Percentiles rank a stretch among this genome's conserved stretches.
These are phyloP conservation scores for Leptothorax acervorum DNA, from an alignment of 2,888 invertebrate genomes.

Conservation along the genomic window DNA sequence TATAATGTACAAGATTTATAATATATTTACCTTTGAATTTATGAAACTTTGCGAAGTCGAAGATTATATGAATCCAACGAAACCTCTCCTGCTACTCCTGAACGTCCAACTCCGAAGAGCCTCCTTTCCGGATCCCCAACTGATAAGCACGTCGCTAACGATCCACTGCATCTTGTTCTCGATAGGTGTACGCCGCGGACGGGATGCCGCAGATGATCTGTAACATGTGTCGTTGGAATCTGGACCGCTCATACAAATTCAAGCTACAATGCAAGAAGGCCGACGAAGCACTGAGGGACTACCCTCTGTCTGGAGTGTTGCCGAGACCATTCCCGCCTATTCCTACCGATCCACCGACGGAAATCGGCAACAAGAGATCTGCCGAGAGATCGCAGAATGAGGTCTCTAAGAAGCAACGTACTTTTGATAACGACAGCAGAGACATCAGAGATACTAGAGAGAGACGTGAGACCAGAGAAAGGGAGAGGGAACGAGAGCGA, in stretches of 20 bases:
- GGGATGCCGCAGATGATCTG: conserved; percentile 92
- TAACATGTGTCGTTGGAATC: conserved; percentile 89
- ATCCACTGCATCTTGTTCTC: conserved; percentile 15
- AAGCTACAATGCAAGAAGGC: conserved; percentile 92
- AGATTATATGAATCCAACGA: not conserved
- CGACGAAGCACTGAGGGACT: conserved; percentile 90
- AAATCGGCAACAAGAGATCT: conserved; percentile 77
- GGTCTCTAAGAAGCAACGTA: conserved; percentile 78
- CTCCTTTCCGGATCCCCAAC: conserved; percentile 6
- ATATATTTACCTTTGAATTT: not conserved
- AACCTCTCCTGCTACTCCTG: conserved; percentile 16
- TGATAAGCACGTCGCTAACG: not conserved
- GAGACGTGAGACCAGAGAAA: conserved; percentile 73
- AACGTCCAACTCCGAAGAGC: not conserved
- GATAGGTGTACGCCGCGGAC: conserved; percentile 86
- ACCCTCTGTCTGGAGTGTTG: conserved; percentile 88
- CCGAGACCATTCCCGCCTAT: conserved; percentile 87
- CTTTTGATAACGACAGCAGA: conserved; percentile 78
- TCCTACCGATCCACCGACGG: conserved; percentile 78
- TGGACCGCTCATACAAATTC: conserved; percentile 91
- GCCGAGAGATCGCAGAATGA: conserved; percentile 77
- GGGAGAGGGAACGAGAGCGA: conserved; percentile 71
- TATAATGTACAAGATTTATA: not conserved
- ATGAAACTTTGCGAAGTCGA: not conserved
- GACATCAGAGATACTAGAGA: conserved; percentile 62